Conservation (phyloP, 2,888 invertebrate species). For the Laothoe populi region DNA sequence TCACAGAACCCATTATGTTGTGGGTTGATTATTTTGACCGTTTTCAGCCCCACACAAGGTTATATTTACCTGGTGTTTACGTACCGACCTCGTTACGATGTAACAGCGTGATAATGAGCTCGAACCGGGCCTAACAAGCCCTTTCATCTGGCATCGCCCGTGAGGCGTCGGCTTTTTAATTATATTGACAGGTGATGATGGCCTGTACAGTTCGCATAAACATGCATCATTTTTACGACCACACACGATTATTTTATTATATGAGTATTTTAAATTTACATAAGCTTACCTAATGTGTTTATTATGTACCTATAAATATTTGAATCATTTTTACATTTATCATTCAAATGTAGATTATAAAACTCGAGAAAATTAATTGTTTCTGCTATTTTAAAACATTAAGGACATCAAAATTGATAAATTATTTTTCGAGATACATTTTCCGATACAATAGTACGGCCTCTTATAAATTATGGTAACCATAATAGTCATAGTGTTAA, state of each 20-base stretch:
- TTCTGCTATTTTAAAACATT: not conserved
- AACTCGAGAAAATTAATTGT: not conserved
- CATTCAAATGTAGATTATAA: no score
- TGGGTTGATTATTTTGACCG: constrained; percentile 27
- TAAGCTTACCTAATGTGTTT: not conserved
- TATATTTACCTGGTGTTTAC: constrained; percentile 47
- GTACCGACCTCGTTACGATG: constrained; percentile 60
- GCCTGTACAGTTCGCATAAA: constrained; percentile 31
- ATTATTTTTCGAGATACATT: not conserved
- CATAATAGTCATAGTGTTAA: not conserved
- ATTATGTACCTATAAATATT: no score
- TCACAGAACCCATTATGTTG: constrained; percentile 27
- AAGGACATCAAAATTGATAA: not conserved
- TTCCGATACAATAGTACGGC: not conserved
- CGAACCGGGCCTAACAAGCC: constrained; percentile 65
- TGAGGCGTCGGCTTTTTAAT: constrained; percentile 65
- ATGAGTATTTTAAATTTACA: not conserved
- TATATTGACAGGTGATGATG: constrained; percentile 70
- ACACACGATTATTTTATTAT: constrained; percentile 32
- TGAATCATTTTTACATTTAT: no score
- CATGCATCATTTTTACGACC: constrained; percentile 38
- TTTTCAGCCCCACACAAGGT: constrained; percentile 28
- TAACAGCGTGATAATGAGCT: constrained; percentile 68
- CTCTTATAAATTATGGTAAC: not conserved
- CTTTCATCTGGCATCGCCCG: constrained; percentile 63